These are phyloP conservation scores for Hirtodrosophila cameraria DNA, from an alignment of 2,888 invertebrate species.

Conservation along the genomic window DNA sequence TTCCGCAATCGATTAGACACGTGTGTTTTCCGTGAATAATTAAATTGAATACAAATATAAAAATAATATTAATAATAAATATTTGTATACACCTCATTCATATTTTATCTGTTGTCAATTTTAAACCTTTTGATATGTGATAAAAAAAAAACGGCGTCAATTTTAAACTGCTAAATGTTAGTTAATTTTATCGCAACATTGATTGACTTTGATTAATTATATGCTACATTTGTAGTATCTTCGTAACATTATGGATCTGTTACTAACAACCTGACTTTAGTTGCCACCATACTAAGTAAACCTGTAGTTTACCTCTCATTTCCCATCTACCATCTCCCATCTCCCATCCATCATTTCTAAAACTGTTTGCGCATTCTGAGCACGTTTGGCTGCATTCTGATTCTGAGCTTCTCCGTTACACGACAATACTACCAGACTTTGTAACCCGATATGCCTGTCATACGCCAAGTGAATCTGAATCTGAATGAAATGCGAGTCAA, in stretches of 20 bases:
- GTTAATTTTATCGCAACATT: conserved; percentile 28
- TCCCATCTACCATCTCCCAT: conserved; percentile 1
- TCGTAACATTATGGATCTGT: not conserved
- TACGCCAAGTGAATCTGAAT: conserved; percentile 38
- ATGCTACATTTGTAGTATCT: not conserved
- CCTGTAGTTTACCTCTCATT: not conserved
- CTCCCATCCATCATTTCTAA: conserved; percentile 3
- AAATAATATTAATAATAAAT: too few relatives aligned
- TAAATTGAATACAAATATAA: too few relatives aligned
- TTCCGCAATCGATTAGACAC: too few relatives aligned
- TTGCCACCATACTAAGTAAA: not conserved
- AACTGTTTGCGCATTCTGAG: conserved; percentile 15
- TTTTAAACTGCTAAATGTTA: not conserved
- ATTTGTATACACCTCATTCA: not conserved
- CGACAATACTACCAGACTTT: not conserved
- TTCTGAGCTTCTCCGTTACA: conserved; percentile 8
- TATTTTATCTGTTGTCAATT: conserved; percentile 1
- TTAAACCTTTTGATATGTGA: not conserved
- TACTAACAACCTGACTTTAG: not conserved
- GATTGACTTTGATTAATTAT: conserved; percentile 41
- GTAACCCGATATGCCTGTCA: conserved; percentile 16
- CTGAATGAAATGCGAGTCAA: conserved; percentile 48
- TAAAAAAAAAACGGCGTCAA: not conserved
- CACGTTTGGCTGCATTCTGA: conserved; percentile 32
- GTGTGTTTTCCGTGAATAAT: too few relatives aligned